phyloP scores from a whole-genome alignment of 2,888 invertebrate genomes.

The Archips xylosteana region DNA sequence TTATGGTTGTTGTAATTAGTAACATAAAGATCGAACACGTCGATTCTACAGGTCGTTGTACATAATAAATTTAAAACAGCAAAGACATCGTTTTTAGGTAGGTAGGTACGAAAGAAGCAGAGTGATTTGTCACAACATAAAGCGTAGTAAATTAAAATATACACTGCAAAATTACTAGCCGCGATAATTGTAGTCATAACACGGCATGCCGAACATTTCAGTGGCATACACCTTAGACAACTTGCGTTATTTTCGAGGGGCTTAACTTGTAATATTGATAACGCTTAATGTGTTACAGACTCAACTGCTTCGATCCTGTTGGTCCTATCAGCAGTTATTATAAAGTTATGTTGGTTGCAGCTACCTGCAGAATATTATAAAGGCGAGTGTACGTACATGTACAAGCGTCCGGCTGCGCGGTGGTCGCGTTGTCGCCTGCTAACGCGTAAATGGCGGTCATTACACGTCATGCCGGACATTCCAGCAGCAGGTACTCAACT shows the following conservation, averaged over 20 bases:
- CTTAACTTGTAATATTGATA: no score
- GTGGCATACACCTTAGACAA: no score
- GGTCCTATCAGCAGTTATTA: no score
- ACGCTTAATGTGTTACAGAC: no score
- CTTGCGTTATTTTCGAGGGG: no score
- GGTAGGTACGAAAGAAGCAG: not conserved
- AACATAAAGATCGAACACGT: constrained; percentile 40
- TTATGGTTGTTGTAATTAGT: constrained; percentile 42
- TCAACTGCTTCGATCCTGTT: no score
- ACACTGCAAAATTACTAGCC: no score
- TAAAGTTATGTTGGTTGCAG: no score
- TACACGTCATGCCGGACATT: constrained; percentile 60
- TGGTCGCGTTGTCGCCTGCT: constrained; percentile 52
- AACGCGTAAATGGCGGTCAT: constrained; percentile 60
- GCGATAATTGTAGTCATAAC: not conserved
- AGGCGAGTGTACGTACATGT: not conserved
- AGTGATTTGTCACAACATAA: not conserved
- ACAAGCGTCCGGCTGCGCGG: not conserved
- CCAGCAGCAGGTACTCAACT: constrained; percentile 51
- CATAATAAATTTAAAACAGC: constrained; percentile 7
- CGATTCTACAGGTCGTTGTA: constrained; percentile 26
- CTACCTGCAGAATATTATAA: not conserved
- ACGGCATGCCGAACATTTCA: no score
- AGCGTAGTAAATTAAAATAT: not conserved
- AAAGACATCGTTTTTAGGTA: not conserved